Percentiles rank a stretch among this genome's conserved stretches.
Evolutionary conservation across 2,113 vertebrate species (phyloP).

Genomic region (Glaucidium brasilianum): DNA sequence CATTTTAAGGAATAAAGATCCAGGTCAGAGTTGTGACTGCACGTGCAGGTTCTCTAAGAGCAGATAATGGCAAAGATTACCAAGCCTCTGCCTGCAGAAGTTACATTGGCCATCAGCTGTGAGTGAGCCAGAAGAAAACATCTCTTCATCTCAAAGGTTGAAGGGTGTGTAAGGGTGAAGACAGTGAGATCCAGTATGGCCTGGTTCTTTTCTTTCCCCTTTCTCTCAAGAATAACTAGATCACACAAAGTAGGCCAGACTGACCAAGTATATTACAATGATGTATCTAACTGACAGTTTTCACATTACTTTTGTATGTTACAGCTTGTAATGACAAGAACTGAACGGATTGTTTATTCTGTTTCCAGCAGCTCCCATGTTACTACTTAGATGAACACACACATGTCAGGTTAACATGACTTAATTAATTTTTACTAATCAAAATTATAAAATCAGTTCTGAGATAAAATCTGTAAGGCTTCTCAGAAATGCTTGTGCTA

Average conservation of each 20-base stretch:
- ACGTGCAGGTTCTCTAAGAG: accelerated
- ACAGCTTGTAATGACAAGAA: neutral
- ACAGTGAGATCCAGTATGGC: neutral
- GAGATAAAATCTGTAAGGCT: neutral
- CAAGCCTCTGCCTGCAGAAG: neutral
- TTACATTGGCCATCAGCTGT: neutral
- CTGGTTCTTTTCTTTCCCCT: neutral
- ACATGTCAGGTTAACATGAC: neutral
- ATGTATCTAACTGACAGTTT: neutral
- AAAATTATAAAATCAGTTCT: neutral
- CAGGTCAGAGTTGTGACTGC: neutral
- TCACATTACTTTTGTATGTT: neutral
- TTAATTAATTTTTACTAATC: neutral
- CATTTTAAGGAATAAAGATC: neutral
- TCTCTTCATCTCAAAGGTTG: neutral
- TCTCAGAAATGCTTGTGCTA: neutral
- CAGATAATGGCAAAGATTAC: neutral
- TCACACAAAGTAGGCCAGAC: neutral
- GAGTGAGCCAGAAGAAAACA: neutral
- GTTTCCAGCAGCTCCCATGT: neutral
- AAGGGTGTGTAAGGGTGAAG: neutral
- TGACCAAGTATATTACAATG: neutral
- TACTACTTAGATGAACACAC: neutral
- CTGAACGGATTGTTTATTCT: neutral
- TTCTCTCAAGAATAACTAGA: neutral